phyloP scores from a whole-genome alignment of 1,140 invertebrate species.

The Atta cephalotes region DNA sequence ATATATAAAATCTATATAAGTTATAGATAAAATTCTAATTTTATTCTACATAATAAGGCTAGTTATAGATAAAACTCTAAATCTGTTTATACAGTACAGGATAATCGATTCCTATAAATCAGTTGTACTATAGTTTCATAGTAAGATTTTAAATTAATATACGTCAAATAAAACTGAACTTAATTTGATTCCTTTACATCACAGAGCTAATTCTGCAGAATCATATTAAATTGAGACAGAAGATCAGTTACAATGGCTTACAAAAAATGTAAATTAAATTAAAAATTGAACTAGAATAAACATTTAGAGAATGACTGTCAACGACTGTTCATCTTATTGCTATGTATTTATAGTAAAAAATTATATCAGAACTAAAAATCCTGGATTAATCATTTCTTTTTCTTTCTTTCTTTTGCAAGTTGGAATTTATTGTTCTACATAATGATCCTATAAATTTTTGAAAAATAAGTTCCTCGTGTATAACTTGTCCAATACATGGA shows the following conservation, averaged over 20 bases:
- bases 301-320: not conserved
- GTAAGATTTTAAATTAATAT: not conserved
- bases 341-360: not conserved
- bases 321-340: not conserved
- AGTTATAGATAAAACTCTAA: too few species aligned
- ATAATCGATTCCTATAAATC: not conserved
- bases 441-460: constrained; percentile 9
- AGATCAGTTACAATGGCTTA: not conserved
- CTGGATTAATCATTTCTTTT: not conserved
- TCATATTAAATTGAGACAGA: not conserved
- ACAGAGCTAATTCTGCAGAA: not conserved
- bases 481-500: not conserved
- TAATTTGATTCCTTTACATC: not conserved
- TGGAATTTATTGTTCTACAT: not conserved
- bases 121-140: not conserved
- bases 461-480: not conserved
- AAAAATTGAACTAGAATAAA: not conserved
- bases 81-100: too few species aligned
- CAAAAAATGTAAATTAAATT: not conserved
- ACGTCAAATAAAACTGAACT: not conserved
- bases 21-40: too few species aligned
- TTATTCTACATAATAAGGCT: too few species aligned
- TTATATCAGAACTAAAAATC: not conserved
- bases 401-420: not conserved
- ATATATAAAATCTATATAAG: too few species aligned